Base-by-base conservation (phyloP, 2,888 invertebrate genomes). In the Drosophila antonietae region DNA sequence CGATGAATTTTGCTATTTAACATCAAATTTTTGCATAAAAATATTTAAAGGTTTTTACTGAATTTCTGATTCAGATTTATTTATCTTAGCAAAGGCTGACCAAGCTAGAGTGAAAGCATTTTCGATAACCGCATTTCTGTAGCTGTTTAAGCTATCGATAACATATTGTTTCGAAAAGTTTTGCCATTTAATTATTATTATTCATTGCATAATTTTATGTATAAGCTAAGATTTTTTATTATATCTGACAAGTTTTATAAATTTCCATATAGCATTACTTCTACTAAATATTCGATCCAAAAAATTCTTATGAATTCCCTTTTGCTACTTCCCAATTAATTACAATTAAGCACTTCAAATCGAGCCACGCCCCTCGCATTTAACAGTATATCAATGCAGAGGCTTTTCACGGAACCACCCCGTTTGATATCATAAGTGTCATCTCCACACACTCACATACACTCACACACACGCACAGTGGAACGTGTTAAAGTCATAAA, bases 401-500 rank as follows among this genome's bases (percentile, higher is more conserved):
- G 62, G 58, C 56, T 53, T 62, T 7, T 43, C 35, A 15, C 60
- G 35, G 39, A 55, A 49, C 60, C 57, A 68, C 23, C 56, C 62
- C 57, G 20, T 4, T 15, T 41, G 39, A 8, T 41, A 51, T 20
- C 41, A 71, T 52, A 39, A 66, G 69, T 80, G 80, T 81, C 88
- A 88, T 68, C 86, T 68, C 74, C 69, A 68, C 59, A n/a, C 59
- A 53, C 46, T 60, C 68, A 64, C 56, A 47, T 28, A 56, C 56
- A 52, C n/a, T n/a, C 52, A 33, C 61, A 60, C 31, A 60, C 12
- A 58, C 31, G 58, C 57, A 77, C 72, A 66, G 68, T 59, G 80
- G 51, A 88, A 81, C 89, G 88, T 89, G 88, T 83, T 88, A 88
- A 89, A 84, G 85, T 84, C 85, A 92, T 91, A 93, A 92, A 92